Evolutionary conservation across 1,140 invertebrate species (phyloP), one percentile per base, ranked within the genome.

Genomic region (Calliphora vicina): DNA sequence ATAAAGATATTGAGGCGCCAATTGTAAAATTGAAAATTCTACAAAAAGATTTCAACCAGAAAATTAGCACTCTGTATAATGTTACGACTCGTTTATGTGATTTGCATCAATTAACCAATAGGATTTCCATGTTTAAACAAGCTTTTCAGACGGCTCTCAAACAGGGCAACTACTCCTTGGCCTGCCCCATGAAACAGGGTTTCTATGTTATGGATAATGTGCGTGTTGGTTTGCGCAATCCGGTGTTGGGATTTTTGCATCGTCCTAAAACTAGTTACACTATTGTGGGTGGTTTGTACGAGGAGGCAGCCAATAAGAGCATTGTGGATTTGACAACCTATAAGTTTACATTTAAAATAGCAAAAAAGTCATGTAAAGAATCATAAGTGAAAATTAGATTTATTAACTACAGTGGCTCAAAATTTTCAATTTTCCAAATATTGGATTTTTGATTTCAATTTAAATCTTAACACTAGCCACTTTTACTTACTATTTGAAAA

Each of bases 131-230:
- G 29, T 5, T 81, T 3, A 61, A 81, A 3, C 43, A 57, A 10
- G 26, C 5, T 10, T 81, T 27, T n/a, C 42, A 26, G 27, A 12
- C 80, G 13, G 23, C 45, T 9, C 0, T 81, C 0, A 88, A 85
- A 71, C 86, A 88, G 20, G 86, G 87, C 26, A 88, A 88, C 80
- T 88, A 85, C 45, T 83, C 87, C 6, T 43, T 88, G 10, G 86
- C 84, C 35, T 88, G 87, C 71, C 87, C 87, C 2, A 35, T 88
- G 4, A 82, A 82, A 0, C 84, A 82, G 8, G 87, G 87, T 0
- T 86, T 86, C 17, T 88, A 88, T 72, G 85, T 82, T 20, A 88
- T 88, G 86, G 84, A 80, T 29, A 88, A 88, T 26, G 87, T 88
- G 84, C 86, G 85, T 15, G 20, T 88, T 5, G 85, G 85, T 81